These are phyloP conservation scores for Casuarius casuarius DNA, from an alignment of 2,113 vertebrate species.

Conservation along the genomic window DNA sequence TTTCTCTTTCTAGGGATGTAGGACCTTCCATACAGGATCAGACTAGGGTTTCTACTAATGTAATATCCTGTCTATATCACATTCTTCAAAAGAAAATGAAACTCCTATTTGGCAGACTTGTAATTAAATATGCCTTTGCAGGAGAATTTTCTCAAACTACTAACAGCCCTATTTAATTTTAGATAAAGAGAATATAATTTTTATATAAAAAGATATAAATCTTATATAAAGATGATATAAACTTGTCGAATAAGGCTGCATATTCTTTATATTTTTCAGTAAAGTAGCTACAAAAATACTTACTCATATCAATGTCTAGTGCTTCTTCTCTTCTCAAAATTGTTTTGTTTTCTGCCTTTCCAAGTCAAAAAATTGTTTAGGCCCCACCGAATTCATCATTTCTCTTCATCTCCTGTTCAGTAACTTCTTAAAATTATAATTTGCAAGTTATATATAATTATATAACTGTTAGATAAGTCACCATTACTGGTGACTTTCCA, in stretches of 20 bases:
- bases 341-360: background rate
- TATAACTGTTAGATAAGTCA: background rate
- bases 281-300: background rate
- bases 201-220: conserved; percentile 6
- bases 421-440: background rate
- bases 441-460: background rate
- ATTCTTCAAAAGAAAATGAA: conserved; percentile 24
- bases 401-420: background rate
- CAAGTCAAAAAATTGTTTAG: background rate
- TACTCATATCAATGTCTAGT: background rate
- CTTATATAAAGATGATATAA: background rate
- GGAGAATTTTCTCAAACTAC: conserved; percentile 4
- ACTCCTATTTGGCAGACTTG: background rate
- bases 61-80: background rate
- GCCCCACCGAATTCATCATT: background rate
- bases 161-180: conserved; percentile 38
- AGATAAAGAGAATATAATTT: conserved; percentile 33
- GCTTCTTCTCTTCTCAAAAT: conserved; percentile 6
- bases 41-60: background rate
- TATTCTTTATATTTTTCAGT: background rate
- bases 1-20: background rate
- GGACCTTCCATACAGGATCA: background rate
- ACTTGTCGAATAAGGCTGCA: background rate
- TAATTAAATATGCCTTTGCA: background rate
- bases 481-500: background rate